phyloP scores from a whole-genome alignment of 1,140 invertebrate genomes.

The Drosophila melanogaster region Release_6_plus_ISO1_MT NC_004354.4:19980001-19980500 shows the following conservation, averaged over 20 bases:
- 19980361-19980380: constrained; percentile 6
- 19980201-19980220: background rate
- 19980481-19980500: too few species aligned
- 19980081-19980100: constrained; percentile 80
- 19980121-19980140: constrained; percentile 6
- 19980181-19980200: constrained; percentile 3
- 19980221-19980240: constrained; percentile 36
- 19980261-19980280: constrained; percentile 76
- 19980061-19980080: constrained; percentile 80
- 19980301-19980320: constrained; percentile 18
- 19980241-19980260: constrained; percentile 54
- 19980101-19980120: constrained; percentile 53
- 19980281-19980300: constrained; percentile 19
- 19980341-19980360: constrained; percentile 42
- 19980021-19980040: constrained; percentile 81
- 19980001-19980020: constrained; percentile 56
- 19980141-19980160: background rate
- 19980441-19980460: too few species aligned
- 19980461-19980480: too few species aligned
- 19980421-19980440: background rate
- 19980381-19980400: constrained; percentile 23
- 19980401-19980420: background rate
- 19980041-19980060: constrained; percentile 83
- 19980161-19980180: constrained; percentile 30
- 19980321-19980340: constrained; percentile 16